These are phyloP conservation scores for Bradypodion ventrale DNA, from an alignment of 2,797 vertebrate species.

Conservation along the genomic window DNA sequence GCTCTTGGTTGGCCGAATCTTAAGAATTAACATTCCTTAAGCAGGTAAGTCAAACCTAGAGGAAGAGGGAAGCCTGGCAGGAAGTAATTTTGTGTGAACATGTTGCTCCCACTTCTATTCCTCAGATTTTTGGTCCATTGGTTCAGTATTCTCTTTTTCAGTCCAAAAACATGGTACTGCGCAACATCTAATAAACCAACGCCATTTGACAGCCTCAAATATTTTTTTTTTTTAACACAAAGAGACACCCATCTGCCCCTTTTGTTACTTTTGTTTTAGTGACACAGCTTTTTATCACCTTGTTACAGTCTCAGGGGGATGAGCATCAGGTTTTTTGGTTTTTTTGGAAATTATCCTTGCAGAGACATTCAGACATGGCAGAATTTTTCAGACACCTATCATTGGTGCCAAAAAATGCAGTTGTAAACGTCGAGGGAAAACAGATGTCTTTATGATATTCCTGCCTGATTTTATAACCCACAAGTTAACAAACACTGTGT, in stretches of 20 bases:
- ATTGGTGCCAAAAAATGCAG: conserved; percentile 63
- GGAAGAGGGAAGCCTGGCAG: background rate
- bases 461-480: background rate
- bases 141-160: too few species aligned
- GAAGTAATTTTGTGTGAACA: background rate
- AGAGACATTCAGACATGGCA: conserved; percentile 66
- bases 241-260: conserved; percentile 64
- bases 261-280: conserved; percentile 57
- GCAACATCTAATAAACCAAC: background rate
- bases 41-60: background rate
- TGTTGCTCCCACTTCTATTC: background rate
- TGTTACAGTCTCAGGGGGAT: conserved; percentile 70
- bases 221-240: conserved; percentile 61
- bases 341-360: conserved; percentile 63
- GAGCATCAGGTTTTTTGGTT: conserved; percentile 63
- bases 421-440: conserved; percentile 46
- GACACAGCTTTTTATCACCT: conserved; percentile 55
- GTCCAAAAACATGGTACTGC: background rate
- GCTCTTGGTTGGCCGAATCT: too few species aligned
- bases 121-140: background rate
- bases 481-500: background rate
- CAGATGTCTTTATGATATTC: conserved; percentile 30
- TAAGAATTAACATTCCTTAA: background rate
- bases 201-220: conserved; percentile 56
- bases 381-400: conserved; percentile 45